Evolutionary conservation across 2,797 vertebrate genomes (phyloP).

Genomic region (Pseudotriccus pelzelni): DNA sequence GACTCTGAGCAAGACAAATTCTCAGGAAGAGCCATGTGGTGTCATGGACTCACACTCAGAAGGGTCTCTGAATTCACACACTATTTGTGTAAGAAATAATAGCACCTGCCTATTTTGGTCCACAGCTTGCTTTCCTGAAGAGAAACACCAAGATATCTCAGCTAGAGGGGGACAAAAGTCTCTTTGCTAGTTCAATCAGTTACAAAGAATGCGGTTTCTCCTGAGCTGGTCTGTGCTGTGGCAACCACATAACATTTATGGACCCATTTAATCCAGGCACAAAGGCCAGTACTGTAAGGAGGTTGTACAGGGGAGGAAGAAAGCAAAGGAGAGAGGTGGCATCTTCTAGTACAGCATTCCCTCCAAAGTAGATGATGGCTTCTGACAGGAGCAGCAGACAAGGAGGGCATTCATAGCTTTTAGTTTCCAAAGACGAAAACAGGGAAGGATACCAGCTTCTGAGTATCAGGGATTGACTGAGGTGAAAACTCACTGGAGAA

Average conservation of each 20-base stretch:
- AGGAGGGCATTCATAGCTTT: not conserved
- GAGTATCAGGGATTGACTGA: not conserved
- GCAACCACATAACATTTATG: not conserved
- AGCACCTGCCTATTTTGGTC: not conserved
- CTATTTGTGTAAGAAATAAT: not conserved
- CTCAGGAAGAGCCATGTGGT: not conserved
- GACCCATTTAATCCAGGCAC: not conserved
- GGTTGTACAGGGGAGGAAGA: not conserved
- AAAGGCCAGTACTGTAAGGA: not conserved
- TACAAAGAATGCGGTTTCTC: not conserved
- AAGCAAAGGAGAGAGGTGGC: not conserved
- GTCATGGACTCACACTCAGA: not conserved
- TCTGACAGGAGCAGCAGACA: not conserved
- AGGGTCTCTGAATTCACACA: not conserved
- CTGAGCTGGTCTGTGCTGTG: not conserved
- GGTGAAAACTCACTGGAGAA: not conserved
- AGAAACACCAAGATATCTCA: not conserved
- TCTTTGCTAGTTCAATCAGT: not conserved
- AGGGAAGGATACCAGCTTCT: not conserved
- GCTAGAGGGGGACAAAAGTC: not conserved
- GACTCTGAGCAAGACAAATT: not conserved
- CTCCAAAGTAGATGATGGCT: not conserved
- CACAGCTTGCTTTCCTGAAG: not conserved
- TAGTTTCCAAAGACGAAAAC: not conserved
- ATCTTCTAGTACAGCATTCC: not conserved